Evolutionary conservation across 2,113 vertebrate genomes (phyloP).

Genomic region (Motacilla alba): DNA sequence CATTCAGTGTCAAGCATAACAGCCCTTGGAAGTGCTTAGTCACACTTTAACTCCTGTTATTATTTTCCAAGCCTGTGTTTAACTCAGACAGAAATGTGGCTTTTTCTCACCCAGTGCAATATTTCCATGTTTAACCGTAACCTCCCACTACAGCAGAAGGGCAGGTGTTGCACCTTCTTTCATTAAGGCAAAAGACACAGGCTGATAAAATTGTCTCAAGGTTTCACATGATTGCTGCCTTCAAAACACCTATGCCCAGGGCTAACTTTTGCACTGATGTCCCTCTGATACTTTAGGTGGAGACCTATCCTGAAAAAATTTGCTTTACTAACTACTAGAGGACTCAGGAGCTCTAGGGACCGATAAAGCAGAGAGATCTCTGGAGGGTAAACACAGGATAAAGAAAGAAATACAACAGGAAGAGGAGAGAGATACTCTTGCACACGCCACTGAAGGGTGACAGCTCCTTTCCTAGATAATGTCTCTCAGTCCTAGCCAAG

Average conservation of each 20-base stretch:
- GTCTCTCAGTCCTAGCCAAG: not conserved
- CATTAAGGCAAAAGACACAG: not conserved
- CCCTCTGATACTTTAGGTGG: not conserved
- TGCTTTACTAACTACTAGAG: not conserved
- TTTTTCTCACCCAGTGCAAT: not conserved
- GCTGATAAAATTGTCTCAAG: not conserved
- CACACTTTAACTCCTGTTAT: slow-evolving; percentile 29
- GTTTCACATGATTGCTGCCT: not conserved
- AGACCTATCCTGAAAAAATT: not conserved
- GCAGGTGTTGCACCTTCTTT: not conserved
- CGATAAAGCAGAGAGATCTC: not conserved
- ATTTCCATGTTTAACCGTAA: not conserved
- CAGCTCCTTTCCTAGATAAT: not conserved
- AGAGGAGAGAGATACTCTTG: not conserved
- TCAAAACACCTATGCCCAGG: not conserved
- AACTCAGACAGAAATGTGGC: not conserved
- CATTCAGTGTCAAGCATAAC: slow-evolving; percentile 17
- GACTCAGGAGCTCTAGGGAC: not conserved
- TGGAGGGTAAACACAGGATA: not conserved
- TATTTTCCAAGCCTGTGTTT: slow-evolving; percentile 40
- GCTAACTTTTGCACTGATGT: not conserved
- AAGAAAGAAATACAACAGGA: not conserved
- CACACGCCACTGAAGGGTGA: not conserved
- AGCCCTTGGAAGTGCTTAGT: slow-evolving; percentile 44
- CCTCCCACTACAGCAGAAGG: not conserved